A percentile compares a stretch with the other conserved stretches of the same genome.
Evolutionary conservation across 2,797 vertebrate species (phyloP).

Genomic region (Syngnathus rostellatus): DNA sequence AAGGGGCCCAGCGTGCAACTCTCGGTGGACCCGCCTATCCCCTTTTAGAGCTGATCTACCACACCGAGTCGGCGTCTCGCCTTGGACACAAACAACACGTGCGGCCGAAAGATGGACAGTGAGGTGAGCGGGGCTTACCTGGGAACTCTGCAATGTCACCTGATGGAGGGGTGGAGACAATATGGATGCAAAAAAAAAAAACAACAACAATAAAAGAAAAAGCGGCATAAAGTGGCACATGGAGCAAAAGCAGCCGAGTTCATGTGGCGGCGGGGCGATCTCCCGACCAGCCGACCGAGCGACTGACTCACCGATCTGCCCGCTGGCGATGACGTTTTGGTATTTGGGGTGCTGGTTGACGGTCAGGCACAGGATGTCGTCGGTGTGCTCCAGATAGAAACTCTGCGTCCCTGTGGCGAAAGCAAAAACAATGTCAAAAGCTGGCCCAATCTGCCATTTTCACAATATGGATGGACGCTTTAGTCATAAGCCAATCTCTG

Average conservation of each 20-base stretch:
- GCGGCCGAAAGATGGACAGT: background rate
- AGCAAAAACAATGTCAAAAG: background rate
- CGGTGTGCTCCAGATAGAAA: slow-evolving; percentile 95
- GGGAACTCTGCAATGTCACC: slow-evolving; percentile 81
- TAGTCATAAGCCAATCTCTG: too few species aligned
- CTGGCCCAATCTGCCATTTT: too few species aligned
- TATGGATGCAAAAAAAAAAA: slow-evolving; percentile 72
- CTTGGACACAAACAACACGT: slow-evolving; percentile 3
- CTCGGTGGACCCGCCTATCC: too few species aligned
- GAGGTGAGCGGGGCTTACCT: slow-evolving; percentile 73
- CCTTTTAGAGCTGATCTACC: too few species aligned
- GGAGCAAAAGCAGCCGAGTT: slow-evolving; percentile 19
- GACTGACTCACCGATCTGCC: slow-evolving; percentile 84
- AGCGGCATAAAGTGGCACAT: slow-evolving; percentile 19
- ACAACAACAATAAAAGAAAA: slow-evolving; percentile 61
- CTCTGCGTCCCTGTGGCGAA: slow-evolving; percentile 79
- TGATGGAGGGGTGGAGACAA: slow-evolving; percentile 78
- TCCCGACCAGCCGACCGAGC: background rate
- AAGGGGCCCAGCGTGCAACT: too few species aligned
- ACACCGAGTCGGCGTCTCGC: too few species aligned
- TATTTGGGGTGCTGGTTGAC: slow-evolving; percentile 97
- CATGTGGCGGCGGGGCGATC: background rate
- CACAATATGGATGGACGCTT: background rate
- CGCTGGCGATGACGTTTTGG: slow-evolving; percentile 90
- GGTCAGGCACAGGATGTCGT: slow-evolving; percentile 94